Evolutionary conservation across 2,888 invertebrate genomes (phyloP), one percentile per base, ranked within the genome.

Genomic region (Cryptosula pallasiana): DNA sequence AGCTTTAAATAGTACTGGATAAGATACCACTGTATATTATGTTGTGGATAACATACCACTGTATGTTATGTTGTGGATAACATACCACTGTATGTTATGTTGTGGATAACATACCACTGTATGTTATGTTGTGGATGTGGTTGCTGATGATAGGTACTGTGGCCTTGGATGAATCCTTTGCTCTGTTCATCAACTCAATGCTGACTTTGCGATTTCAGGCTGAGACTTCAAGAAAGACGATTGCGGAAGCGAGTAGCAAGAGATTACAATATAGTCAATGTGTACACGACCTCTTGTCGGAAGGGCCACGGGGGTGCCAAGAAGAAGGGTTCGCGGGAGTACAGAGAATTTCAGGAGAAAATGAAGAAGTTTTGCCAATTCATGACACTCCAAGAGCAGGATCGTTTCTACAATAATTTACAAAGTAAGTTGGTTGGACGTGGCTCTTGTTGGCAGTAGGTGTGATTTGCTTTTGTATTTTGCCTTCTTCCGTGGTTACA

Each of bases 321-420:
- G 45, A 35, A 36, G 45, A 70, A 70, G 45, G 55, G 45, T 23
- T 23, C 32, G 9, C 13, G 32, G 16, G 70, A 70, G 9, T 25
- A 54, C 16, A 70, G 36, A 75, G 85, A 86, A 63, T 90, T 95
- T 80, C 89, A 91, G 57, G 95, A 95, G 76, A 90, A 91, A 55
- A 89, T 95, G 85, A 89, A 92, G 45, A 90, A 92, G 75, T 92
- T 93, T 80, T 90, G 93, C 1, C 94, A 94, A 83, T 95, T 95
- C 86, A 91, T 92, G 82, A 91, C 93, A 0, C 90, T 91, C 35
- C 89, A 90, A 72, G 95, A 95, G 83, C 92, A 94, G 79, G 91
- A 92, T 74, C 89, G 91, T 74, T 89, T 94, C 35, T 87, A 92
- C 71, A 89, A 89, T 2, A 92, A 91, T 75, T 75, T 83, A 71